phyloP scores from a whole-genome alignment of 2,888 invertebrate species.

The Acanthosepion pharaonis region DNA sequence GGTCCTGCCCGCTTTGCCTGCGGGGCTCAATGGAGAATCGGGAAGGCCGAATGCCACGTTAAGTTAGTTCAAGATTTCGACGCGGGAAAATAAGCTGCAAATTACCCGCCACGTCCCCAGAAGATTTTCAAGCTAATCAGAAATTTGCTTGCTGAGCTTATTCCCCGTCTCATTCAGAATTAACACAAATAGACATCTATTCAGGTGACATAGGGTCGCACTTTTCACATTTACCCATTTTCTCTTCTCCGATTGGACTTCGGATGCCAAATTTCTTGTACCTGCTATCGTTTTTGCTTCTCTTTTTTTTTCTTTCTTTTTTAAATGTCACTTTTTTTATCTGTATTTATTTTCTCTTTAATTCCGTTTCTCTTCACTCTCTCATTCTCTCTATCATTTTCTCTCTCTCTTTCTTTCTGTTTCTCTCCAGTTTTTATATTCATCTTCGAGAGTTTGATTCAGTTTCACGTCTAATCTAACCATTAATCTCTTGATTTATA shows the following conservation, averaged over 20 bases:
- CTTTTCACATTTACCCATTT: background rate
- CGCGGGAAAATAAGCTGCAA: background rate
- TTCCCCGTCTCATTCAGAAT: slow-evolving; percentile 17
- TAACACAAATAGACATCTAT: background rate
- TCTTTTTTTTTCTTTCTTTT: background rate
- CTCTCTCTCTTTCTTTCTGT: too few relatives aligned
- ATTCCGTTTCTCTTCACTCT: too few relatives aligned
- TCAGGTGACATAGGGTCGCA: background rate
- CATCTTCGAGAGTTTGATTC: too few relatives aligned
- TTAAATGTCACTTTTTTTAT: too few relatives aligned
- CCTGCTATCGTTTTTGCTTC: background rate
- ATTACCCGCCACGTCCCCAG: slow-evolving; percentile 9
- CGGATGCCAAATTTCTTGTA: background rate
- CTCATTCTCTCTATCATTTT: too few relatives aligned
- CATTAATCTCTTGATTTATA: too few relatives aligned
- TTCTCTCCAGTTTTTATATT: too few relatives aligned
- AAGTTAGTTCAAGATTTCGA: background rate
- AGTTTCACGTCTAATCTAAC: too few relatives aligned
- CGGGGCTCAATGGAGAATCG: slow-evolving; percentile 33
- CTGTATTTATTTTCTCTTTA: too few relatives aligned
- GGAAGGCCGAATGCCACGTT: slow-evolving; percentile 21
- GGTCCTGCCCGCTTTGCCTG: background rate
- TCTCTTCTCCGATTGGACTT: background rate
- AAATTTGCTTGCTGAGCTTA: background rate
- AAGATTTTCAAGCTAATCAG: slow-evolving; percentile 8